Evolutionary conservation across 2,113 vertebrate genomes (phyloP).

Genomic region (Pogona vitticeps): DNA sequence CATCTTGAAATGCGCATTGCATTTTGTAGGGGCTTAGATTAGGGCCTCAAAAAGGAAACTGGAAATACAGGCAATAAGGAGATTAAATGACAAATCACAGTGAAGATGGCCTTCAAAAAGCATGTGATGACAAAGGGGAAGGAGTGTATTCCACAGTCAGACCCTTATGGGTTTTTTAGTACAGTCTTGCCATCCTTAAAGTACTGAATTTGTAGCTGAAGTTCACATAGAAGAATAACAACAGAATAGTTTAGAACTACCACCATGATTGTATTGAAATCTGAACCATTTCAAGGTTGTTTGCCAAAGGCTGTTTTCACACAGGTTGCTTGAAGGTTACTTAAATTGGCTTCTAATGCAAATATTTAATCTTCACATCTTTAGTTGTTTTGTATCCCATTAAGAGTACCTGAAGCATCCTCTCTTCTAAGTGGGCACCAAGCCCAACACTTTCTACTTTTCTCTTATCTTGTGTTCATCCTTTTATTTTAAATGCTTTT

Average conservation of each 20-base stretch:
- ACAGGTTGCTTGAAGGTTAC: not conserved
- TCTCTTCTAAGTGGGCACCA: not conserved
- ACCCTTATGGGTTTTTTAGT: not conserved
- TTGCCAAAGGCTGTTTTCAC: not conserved
- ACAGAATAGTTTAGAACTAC: conserved; percentile 25
- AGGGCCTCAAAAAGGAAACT: too few species aligned
- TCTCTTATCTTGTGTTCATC: not conserved
- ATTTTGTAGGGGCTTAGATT: too few species aligned
- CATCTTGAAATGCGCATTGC: too few species aligned
- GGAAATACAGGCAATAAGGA: too few species aligned
- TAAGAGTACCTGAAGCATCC: not conserved
- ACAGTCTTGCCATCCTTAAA: not conserved
- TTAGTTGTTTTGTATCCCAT: conserved; percentile 4
- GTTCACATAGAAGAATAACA: not conserved
- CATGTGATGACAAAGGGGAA: not conserved
- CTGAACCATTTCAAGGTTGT: too few species aligned
- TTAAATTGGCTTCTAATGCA: not conserved
- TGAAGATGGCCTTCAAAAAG: not conserved
- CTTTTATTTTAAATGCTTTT: not conserved
- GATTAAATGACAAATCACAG: not conserved
- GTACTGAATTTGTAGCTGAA: not conserved
- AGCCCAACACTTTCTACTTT: conserved; percentile 3
- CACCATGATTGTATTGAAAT: too few species aligned
- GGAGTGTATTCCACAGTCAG: not conserved
- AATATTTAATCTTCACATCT: not conserved